A percentile compares a stretch with the other conserved stretches of the same genome.
phyloP scores from a whole-genome alignment of 2,888 invertebrate genomes.

The Lamellibrachia satsuma region DNA sequence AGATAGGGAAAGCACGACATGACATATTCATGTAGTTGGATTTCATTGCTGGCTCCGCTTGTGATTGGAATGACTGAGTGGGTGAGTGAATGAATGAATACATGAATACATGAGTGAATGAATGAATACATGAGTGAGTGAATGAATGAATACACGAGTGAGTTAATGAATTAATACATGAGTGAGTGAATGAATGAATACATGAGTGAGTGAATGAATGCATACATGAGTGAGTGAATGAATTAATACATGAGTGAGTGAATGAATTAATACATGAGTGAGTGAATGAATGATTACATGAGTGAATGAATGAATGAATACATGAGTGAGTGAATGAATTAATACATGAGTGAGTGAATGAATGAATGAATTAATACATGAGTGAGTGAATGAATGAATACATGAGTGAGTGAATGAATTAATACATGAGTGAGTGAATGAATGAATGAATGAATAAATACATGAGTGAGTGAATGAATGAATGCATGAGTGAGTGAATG shows the following conservation, averaged over 20 bases:
- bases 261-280: neutral
- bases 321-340: neutral
- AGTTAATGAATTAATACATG: neutral
- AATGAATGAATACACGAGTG: neutral
- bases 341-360: neutral
- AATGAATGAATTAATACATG: neutral
- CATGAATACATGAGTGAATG: no score
- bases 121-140: neutral
- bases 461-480: neutral
- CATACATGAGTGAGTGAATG: neutral
- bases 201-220: neutral
- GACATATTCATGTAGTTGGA: neutral
- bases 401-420: neutral
- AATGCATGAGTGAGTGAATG: neutral
- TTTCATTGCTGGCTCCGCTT: neutral
- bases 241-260: neutral
- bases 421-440: neutral
- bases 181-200: neutral
- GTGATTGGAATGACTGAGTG: neutral
- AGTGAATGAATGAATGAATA: no score
- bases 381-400: neutral
- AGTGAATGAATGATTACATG: neutral
- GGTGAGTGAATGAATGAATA: neutral
- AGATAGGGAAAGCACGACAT: neutral
- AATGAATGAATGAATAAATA: neutral